A percentile compares a stretch with the other conserved stretches of the same genome.
Conservation (phyloP, 2,113 vertebrate genomes). For the Apteryx owenii region DNA sequence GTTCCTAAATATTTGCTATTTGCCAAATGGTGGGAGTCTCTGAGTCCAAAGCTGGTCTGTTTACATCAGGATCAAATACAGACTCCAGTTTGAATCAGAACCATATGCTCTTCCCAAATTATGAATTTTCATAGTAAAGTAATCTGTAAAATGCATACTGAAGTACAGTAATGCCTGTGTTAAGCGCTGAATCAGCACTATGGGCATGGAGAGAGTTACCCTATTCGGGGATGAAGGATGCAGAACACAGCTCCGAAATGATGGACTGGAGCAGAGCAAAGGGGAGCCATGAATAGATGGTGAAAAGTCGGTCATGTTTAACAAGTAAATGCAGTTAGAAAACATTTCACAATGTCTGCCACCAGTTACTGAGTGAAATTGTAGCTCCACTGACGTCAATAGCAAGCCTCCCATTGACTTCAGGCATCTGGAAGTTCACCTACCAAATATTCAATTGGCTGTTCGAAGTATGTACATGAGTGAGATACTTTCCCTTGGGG, state of each 20-base stretch:
- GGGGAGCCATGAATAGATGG: neutral
- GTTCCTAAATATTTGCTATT: conserved; percentile 44
- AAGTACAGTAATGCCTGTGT: neutral
- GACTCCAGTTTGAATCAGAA: conserved; percentile 18
- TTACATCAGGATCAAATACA: conserved; percentile 41
- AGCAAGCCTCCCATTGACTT: neutral
- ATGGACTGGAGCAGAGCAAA: neutral
- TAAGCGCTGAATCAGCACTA: neutral
- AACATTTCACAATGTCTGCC: neutral
- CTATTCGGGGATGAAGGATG: neutral
- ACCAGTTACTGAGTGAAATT: neutral
- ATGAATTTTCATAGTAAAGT: neutral
- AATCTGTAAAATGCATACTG: neutral
- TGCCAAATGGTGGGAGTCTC: conserved; percentile 10
- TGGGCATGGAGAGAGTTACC: neutral
- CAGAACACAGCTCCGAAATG: neutral
- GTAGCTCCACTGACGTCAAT: neutral
- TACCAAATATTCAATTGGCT: neutral
- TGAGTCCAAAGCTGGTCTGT: conserved; percentile 41
- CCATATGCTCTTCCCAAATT: neutral
- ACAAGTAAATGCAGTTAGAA: neutral
- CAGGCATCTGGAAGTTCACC: neutral
- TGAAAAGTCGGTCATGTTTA: neutral
- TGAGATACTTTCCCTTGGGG: accelerated
- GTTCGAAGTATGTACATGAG: neutral